Evolutionary conservation across 2,113 vertebrate species (phyloP).

Genomic region (Rhinolophus sinicus): DNA sequence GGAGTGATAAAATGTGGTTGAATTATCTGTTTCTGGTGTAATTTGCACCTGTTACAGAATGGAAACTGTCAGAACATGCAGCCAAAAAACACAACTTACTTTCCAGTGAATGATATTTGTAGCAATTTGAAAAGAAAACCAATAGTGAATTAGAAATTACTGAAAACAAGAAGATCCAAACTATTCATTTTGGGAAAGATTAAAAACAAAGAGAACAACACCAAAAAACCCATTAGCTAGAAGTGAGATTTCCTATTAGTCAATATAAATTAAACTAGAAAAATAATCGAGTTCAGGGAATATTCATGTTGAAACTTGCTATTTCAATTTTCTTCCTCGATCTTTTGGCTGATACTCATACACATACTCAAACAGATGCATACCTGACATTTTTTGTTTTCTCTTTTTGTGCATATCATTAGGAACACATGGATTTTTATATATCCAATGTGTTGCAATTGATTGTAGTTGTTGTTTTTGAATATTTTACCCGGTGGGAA

Average conservation of each 20-base stretch:
- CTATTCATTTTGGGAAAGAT: neutral
- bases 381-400: neutral
- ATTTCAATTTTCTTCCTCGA: neutral
- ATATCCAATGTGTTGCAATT: neutral
- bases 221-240: neutral
- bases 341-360: neutral
- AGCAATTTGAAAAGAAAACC: constrained; percentile 12
- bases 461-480: neutral
- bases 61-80: neutral
- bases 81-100: neutral
- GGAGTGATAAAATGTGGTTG: neutral
- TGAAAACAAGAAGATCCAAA: neutral
- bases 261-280: constrained; percentile 20
- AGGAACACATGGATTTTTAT: neutral
- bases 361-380: neutral
- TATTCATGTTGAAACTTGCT: neutral
- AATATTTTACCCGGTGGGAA: neutral
- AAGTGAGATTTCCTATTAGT: neutral
- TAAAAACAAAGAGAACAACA: neutral
- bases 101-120: neutral
- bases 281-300: neutral
- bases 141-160: neutral
- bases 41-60: neutral
- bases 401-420: neutral
- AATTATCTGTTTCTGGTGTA: neutral